Percentiles rank a stretch among this genome's conserved stretches.
phyloP scores from a whole-genome alignment of 1,140 invertebrate species.

The Cecropterus lyciades region DNA sequence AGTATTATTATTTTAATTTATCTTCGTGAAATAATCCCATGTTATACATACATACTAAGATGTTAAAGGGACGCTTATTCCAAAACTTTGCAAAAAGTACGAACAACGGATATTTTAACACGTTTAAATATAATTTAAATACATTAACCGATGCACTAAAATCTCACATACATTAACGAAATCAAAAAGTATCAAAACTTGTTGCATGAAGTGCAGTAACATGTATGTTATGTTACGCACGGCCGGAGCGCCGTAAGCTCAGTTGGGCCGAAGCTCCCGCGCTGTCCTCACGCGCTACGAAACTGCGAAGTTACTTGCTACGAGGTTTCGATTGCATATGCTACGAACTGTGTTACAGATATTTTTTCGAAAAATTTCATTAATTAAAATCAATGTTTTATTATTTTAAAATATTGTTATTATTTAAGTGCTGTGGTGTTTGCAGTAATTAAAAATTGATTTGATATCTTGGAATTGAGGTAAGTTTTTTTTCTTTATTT shows the following conservation, averaged over 20 bases:
- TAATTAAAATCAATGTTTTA: not conserved
- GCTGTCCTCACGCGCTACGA: not conserved
- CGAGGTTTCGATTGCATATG: not conserved
- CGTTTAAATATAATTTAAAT: too few relatives aligned
- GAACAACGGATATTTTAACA: too few relatives aligned
- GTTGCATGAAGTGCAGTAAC: not conserved
- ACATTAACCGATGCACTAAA: too few relatives aligned
- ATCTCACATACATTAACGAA: too few relatives aligned
- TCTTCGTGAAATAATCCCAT: too few relatives aligned
- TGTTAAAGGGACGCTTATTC: too few relatives aligned
- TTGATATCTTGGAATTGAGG: not conserved
- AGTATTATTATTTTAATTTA: too few relatives aligned
- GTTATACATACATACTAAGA: too few relatives aligned
- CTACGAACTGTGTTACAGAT: not conserved
- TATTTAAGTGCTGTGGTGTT: not conserved
- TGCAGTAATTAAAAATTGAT: not conserved
- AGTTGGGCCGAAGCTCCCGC: constrained; percentile 15
- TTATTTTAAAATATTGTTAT: not conserved
- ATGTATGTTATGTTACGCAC: not conserved
- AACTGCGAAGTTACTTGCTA: not conserved
- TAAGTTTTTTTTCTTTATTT: not conserved
- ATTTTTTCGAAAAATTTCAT: not conserved
- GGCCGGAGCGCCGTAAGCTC: not conserved
- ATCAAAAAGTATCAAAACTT: not conserved
- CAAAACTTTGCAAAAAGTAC: too few relatives aligned